Evolutionary conservation across 2,113 vertebrate species (phyloP).

Genomic region (Corythornis cristatus): DNA sequence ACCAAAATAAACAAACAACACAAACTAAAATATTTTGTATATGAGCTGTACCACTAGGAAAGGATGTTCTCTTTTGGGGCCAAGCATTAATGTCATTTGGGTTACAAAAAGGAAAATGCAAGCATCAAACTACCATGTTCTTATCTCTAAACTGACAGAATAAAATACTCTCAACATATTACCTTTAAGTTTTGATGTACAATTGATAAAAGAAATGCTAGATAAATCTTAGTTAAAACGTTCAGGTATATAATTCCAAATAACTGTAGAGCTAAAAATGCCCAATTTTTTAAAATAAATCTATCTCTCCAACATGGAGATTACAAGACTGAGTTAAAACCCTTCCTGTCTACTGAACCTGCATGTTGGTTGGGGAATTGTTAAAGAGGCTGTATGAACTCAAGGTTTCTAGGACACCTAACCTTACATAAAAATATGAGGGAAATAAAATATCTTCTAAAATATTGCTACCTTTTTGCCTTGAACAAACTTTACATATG

Average conservation of each 20-base stretch:
- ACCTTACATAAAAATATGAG: not conserved
- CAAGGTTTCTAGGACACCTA: not conserved
- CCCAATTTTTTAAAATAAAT: not conserved
- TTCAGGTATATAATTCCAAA: not conserved
- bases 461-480: not conserved
- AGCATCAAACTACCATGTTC: not conserved
- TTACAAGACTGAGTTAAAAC: not conserved
- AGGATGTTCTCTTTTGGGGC: not conserved
- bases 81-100: not conserved
- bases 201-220: not conserved
- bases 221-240: not conserved
- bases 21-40: not conserved
- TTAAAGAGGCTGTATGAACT: not conserved
- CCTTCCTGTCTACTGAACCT: not conserved
- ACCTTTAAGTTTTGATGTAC: not conserved
- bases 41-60: not conserved
- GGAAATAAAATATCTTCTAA: not conserved
- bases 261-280: not conserved
- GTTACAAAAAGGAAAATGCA: not conserved
- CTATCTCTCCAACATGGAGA: not conserved
- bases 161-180: not conserved
- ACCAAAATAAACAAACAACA: too few species aligned
- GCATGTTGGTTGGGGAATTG: fast-evolving
- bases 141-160: not conserved
- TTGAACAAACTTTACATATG: not conserved